Base-by-base conservation (phyloP, 2,888 invertebrate genomes). In the Philereme transversata region DNA sequence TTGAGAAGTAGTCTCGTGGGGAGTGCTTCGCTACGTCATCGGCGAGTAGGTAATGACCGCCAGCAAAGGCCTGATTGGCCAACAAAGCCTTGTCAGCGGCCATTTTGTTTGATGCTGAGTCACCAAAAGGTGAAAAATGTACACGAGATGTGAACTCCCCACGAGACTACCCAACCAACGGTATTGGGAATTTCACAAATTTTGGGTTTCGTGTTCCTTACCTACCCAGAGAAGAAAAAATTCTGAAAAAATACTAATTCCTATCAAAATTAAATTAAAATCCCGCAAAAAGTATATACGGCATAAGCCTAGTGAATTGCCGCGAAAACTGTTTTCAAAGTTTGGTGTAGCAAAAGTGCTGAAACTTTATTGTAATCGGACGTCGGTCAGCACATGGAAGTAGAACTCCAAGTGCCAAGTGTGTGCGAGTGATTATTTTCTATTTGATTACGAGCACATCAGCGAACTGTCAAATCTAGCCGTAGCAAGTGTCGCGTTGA, bases 71-170 rank as follows among this genome's bases (percentile, higher is more conserved):
- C 82, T 73, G 86, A 90, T 91, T 91, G 91, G 90, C 82, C 84
- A 83, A 86, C 81, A 86, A 86, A 89, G 86, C 90, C 90, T 91
- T 84, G 86, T 81, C 84, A 90, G 93, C 93, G 92, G 94, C 94
- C 94, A 94, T 94, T 93, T 95, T 94, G 93, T 87, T 79, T 84
- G 83, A 82, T 93, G 93, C 89, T 94, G 94, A 93, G 91, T 94
- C 93, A 93, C 93, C 93, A 90, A 90, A 90, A 90, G 90, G 90
- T 90, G 94, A 94, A 94, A 93, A 93, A 94, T 93, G 90, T 91
- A 88, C 90, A 87, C 86, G 92, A 93, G 86, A 86, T 84, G 79
- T 79, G 86, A 82, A 93, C 93, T 93, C 92, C 93, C 85, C 87
- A 88, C 90, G 90, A 93, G 94, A 93, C 93, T 93, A 93, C 88